Evolutionary conservation across 2,888 invertebrate species (phyloP).

Genomic region (Epirrhoe tristata): DNA sequence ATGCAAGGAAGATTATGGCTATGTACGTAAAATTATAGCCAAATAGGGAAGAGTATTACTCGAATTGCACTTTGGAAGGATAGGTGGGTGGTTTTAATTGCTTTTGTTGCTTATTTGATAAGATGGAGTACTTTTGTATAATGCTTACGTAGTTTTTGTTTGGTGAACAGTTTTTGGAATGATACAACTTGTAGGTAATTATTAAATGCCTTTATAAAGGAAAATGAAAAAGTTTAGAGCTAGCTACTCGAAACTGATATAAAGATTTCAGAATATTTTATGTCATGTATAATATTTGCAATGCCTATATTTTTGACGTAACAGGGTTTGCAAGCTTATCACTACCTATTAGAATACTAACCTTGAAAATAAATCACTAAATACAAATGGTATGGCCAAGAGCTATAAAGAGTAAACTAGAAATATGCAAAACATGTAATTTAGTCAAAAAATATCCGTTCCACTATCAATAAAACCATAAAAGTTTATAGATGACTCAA

Average conservation of each 20-base stretch:
- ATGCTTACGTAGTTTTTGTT: no score
- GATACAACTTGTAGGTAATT: no score
- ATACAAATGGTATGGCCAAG: background rate
- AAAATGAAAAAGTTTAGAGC: no score
- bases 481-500: slow-evolving; percentile 25
- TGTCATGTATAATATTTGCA: no score
- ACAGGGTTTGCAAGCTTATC: background rate
- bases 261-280: no score
- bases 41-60: slow-evolving; percentile 17
- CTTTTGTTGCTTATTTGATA: slow-evolving; percentile 6
- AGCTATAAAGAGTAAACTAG: no score
- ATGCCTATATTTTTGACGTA: background rate
- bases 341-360: background rate
- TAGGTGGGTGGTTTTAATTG: slow-evolving; percentile 11
- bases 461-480: slow-evolving; percentile 15
- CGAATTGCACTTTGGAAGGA: slow-evolving; percentile 24
- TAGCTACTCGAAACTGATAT: no score
- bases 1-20: slow-evolving; percentile 6
- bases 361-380: background rate
- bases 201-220: no score
- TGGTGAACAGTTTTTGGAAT: no score
- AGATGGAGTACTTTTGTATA: background rate
- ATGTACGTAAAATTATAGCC: slow-evolving; percentile 8
- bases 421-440: background rate
- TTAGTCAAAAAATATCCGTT: slow-evolving; percentile 2